A percentile compares a stretch with the other conserved stretches of the same genome.
Conservation (phyloP, 1,140 invertebrate genomes). For the Plodia interpunctella region DNA sequence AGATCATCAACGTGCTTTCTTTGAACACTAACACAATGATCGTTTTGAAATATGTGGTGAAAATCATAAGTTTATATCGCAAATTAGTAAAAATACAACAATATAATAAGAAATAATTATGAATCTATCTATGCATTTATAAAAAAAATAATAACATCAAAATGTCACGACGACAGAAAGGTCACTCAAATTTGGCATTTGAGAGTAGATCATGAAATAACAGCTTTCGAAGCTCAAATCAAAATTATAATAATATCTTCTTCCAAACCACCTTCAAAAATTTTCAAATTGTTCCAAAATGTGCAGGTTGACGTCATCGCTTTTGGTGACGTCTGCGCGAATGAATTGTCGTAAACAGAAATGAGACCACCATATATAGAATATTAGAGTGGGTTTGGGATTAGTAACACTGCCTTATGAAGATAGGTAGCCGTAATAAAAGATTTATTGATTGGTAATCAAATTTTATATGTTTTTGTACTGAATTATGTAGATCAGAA, state of each 20-base stretch:
- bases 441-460: not conserved
- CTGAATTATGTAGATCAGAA: too few relatives aligned
- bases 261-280: not conserved
- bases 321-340: conserved; percentile 24
- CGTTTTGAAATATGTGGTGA: too few relatives aligned
- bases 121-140: too few relatives aligned
- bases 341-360: conserved; percentile 33
- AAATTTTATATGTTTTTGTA: too few relatives aligned
- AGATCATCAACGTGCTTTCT: too few relatives aligned
- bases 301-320: not conserved
- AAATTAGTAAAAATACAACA: too few relatives aligned
- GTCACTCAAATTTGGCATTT: not conserved
- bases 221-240: not conserved
- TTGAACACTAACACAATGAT: too few relatives aligned
- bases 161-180: conserved; percentile 19
- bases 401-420: conserved; percentile 13
- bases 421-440: not conserved
- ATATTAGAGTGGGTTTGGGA: conserved; percentile 14
- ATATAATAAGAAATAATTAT: too few relatives aligned
- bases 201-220: not conserved
- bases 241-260: not conserved
- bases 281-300: not conserved
- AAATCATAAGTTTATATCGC: too few relatives aligned
- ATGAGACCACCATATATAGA: conserved; percentile 40
- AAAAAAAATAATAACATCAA: conserved; percentile 17